phyloP scores from a whole-genome alignment of 2,797 vertebrate genomes.

The Harpagifer antarcticus region DNA sequence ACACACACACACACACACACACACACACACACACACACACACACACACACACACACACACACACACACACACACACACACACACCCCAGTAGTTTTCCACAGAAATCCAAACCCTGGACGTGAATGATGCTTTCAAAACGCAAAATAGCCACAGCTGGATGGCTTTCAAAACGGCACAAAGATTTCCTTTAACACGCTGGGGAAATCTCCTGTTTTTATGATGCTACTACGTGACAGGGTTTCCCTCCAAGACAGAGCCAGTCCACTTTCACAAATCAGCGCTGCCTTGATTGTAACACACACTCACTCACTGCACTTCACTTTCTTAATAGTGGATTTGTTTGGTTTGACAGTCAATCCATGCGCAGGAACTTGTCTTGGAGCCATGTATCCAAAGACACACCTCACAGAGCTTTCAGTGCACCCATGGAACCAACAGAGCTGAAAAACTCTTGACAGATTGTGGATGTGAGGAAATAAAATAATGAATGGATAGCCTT shows the following conservation, averaged over 20 bases:
- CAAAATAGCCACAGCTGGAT: conserved; percentile 61
- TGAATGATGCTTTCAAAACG: conserved; percentile 80
- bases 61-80: too few relatives aligned
- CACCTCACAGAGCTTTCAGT: conserved; percentile 13
- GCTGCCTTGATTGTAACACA: conserved; percentile 35
- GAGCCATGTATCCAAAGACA: conserved; percentile 19
- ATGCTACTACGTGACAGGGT: conserved; percentile 49
- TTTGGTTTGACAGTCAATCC: conserved; percentile 12
- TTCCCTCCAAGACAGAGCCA: conserved; percentile 45
- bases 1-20: conserved; percentile 9
- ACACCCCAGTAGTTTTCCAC: conserved; percentile 79
- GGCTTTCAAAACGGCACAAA: conserved; percentile 62
- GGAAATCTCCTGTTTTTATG: conserved; percentile 56
- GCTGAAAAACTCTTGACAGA: background rate
- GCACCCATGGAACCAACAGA: background rate
- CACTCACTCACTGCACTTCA: background rate
- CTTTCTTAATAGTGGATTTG: too few relatives aligned
- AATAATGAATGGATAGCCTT: conserved; percentile 2
- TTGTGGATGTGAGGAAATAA: background rate
- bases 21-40: conserved; percentile 16
- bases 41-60: conserved; percentile 25
- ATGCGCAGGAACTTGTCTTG: background rate
- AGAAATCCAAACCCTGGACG: conserved; percentile 57
- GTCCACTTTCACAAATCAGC: conserved; percentile 19
- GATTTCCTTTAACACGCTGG: conserved; percentile 56